Percentiles rank a stretch among this genome's conserved stretches.
These are phyloP conservation scores for Amphimallon solstitiale DNA, from an alignment of 2,888 invertebrate genomes.

Conservation along the genomic window DNA sequence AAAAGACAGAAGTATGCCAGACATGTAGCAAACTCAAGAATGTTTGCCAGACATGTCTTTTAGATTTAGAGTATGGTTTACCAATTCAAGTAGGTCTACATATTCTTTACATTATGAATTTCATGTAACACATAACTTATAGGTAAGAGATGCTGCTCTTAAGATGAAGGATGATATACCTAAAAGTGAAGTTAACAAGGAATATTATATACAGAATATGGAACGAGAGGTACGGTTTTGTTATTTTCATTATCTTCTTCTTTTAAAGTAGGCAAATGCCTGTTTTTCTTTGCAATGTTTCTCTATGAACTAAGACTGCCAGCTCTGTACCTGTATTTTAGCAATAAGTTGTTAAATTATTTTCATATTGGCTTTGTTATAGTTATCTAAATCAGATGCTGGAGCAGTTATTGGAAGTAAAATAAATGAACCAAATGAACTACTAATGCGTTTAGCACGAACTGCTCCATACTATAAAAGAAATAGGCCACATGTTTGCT, in stretches of 20 bases:
- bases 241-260: neutral
- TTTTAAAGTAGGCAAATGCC: no score
- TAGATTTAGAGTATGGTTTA: conserved; percentile 92
- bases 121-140: conserved; percentile 5
- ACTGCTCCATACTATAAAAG: conserved; percentile 96
- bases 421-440: conserved; percentile 81
- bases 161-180: conserved; percentile 92
- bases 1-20: conserved; percentile 96
- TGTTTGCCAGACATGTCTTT: conserved; percentile 94
- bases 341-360: no score
- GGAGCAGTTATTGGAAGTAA: conserved; percentile 73
- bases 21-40: conserved; percentile 95
- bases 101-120: neutral
- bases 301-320: no score
- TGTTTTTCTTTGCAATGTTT: no score
- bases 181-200: conserved; percentile 93
- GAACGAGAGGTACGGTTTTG: conserved; percentile 76
- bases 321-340: no score
- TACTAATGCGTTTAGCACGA: conserved; percentile 86
- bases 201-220: conserved; percentile 92
- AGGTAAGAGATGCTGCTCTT: conserved; percentile 88
- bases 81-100: conserved; percentile 72
- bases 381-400: conserved; percentile 59
- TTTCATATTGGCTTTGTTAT: no score
- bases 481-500: conserved; percentile 95